These are phyloP conservation scores for Nesospiza acunhae DNA, from an alignment of 2,113 vertebrate species.

Conservation along the genomic window DNA sequence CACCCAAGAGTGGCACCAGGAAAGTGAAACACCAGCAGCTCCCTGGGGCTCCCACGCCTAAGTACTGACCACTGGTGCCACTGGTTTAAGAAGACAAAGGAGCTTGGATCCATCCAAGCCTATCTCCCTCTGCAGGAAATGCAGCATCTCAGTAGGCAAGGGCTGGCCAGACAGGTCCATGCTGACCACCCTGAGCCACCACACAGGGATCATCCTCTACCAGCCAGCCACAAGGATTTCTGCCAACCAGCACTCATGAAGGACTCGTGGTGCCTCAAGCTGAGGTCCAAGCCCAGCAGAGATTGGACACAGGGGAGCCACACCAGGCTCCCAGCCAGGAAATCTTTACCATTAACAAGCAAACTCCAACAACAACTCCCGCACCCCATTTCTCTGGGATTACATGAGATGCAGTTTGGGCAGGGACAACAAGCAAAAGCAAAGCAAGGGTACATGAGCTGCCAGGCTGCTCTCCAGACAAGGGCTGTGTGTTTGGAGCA, in stretches of 20 bases:
- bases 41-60: not conserved
- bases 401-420: not conserved
- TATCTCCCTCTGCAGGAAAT: not conserved
- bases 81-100: not conserved
- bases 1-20: not conserved
- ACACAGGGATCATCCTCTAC: not conserved
- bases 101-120: not conserved
- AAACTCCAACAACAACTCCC: fast-evolving
- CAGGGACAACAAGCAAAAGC: fast-evolving
- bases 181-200: not conserved
- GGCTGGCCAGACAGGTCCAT: not conserved
- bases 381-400: not conserved
- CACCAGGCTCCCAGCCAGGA: fast-evolving
- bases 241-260: not conserved
- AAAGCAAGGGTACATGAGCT: not conserved
- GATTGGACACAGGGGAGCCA: fast-evolving
- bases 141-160: not conserved
- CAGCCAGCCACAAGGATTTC: not conserved
- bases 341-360: fast-evolving
- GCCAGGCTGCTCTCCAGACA: not conserved
- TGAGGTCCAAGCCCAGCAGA: not conserved
- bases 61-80: too few species aligned
- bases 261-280: fast-evolving
- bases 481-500: fast-evolving
- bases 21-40: not conserved